These are phyloP conservation scores for Tympanuchus pallidicinctus DNA, from an alignment of 2,113 vertebrate genomes.

Conservation along the genomic window DNA sequence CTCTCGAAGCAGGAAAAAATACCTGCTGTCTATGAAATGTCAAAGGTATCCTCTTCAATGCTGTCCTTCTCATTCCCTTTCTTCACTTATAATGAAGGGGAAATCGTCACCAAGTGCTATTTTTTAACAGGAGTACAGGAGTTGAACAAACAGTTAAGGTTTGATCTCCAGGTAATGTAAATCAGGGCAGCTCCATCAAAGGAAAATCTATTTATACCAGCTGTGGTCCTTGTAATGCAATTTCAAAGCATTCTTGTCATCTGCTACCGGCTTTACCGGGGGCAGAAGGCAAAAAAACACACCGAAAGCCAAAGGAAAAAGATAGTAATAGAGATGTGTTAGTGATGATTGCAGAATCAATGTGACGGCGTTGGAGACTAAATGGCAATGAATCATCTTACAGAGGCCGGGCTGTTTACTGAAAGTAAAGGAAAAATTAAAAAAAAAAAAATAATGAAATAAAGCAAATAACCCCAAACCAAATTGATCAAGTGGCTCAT, in stretches of 20 bases:
- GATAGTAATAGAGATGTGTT: background rate
- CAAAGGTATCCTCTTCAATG: background rate
- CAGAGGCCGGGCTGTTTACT: background rate
- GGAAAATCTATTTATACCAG: background rate
- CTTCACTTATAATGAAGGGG: background rate
- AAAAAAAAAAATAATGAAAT: background rate
- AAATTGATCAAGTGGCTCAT: background rate
- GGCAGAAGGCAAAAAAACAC: background rate
- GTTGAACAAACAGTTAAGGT: background rate
- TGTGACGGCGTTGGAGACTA: fast-evolving
- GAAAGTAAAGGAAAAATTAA: background rate
- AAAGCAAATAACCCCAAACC: background rate
- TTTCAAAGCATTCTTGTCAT: slow-evolving; percentile 11
- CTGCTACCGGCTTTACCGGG: background rate
- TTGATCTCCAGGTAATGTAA: background rate
- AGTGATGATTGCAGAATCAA: slow-evolving; percentile 8
- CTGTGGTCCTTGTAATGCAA: background rate
- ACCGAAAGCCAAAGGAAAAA: background rate
- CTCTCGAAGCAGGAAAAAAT: background rate
- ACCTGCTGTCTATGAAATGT: background rate
- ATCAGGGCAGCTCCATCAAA: background rate
- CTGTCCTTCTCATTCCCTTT: background rate
- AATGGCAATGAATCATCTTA: background rate
- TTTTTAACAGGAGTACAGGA: background rate
- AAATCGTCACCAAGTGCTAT: background rate